These are phyloP conservation scores for Limenitis camilla DNA, from an alignment of 2,888 invertebrate genomes.

Conservation along the genomic window DNA sequence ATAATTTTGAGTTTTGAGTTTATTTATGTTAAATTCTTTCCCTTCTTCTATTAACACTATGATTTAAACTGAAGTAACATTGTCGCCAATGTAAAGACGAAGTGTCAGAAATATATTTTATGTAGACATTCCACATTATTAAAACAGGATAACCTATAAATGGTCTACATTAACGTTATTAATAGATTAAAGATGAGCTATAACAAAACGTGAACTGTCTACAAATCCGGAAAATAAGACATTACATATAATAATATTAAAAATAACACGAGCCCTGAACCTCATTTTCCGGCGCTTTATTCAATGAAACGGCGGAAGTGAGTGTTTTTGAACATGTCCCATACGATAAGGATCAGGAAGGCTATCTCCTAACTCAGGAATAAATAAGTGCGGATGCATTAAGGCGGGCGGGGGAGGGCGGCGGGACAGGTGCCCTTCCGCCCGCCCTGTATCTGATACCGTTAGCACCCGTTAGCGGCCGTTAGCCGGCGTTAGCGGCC, in stretches of 20 bases:
- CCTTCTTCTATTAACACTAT: too few relatives aligned
- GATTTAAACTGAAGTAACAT: too few relatives aligned
- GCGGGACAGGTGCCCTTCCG: conserved; percentile 67
- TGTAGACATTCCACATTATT: too few relatives aligned
- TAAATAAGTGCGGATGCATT: conserved; percentile 73
- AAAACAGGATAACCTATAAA: too few relatives aligned
- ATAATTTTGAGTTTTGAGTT: too few relatives aligned
- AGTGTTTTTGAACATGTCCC: conserved; percentile 21
- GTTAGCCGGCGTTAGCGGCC: conserved; percentile 63
- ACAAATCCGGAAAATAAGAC: conserved; percentile 1
- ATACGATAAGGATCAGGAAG: conserved; percentile 57
- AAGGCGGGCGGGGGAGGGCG: conserved; percentile 62
- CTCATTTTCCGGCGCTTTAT: not conserved
- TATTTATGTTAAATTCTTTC: too few relatives aligned
- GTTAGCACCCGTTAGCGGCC: conserved; percentile 58
- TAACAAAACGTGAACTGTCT: too few relatives aligned
- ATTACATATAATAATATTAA: conserved; percentile 19
- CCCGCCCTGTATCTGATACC: conserved; percentile 56
- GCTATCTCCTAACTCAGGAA: conserved; percentile 53
- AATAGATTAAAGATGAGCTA: too few relatives aligned
- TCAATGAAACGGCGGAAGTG: conserved; percentile 20
- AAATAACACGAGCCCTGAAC: conserved; percentile 12
- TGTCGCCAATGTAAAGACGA: too few relatives aligned
- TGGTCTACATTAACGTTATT: too few relatives aligned
- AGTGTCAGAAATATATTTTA: too few relatives aligned